Percentiles rank a stretch among this genome's conserved stretches.
Evolutionary conservation across 2,113 vertebrate species (phyloP).

Genomic region (Silurus glanis): DNA sequence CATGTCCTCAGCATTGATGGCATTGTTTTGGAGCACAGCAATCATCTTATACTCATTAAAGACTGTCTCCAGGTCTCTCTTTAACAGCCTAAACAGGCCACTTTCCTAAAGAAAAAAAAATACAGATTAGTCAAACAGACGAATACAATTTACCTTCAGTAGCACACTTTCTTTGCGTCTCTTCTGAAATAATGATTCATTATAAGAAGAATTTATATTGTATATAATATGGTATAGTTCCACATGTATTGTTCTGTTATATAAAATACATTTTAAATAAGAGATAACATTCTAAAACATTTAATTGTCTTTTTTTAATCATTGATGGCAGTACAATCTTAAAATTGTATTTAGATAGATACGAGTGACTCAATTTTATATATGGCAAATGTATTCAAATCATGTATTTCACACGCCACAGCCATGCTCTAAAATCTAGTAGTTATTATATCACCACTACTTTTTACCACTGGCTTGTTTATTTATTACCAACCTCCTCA

Average conservation of each 20-base stretch:
- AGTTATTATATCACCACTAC: neutral
- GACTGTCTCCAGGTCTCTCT: conserved; percentile 64
- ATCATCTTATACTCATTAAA: conserved; percentile 83
- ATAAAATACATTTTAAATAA: neutral
- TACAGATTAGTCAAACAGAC: neutral
- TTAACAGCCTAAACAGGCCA: conserved; percentile 64
- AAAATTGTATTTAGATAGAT: neutral
- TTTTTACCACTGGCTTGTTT: too few relatives aligned
- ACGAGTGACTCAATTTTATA: neutral
- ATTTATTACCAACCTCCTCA: conserved; percentile 64
- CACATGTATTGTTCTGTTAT: too few relatives aligned
- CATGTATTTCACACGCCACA: neutral
- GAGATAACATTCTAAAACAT: neutral
- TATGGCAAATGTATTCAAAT: neutral
- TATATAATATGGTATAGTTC: neutral
- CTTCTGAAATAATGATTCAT: neutral
- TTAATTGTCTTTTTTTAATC: neutral
- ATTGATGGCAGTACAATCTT: neutral
- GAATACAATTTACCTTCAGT: neutral
- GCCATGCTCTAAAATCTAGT: neutral
- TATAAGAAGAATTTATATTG: neutral
- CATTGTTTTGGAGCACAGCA: conserved; percentile 81
- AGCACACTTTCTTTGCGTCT: neutral
- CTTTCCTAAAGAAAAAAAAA: conserved; percentile 68
- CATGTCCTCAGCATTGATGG: conserved; percentile 73